These are phyloP conservation scores for Gouania willdenowi DNA, from an alignment of 2,797 vertebrate species.

Conservation along the genomic window DNA sequence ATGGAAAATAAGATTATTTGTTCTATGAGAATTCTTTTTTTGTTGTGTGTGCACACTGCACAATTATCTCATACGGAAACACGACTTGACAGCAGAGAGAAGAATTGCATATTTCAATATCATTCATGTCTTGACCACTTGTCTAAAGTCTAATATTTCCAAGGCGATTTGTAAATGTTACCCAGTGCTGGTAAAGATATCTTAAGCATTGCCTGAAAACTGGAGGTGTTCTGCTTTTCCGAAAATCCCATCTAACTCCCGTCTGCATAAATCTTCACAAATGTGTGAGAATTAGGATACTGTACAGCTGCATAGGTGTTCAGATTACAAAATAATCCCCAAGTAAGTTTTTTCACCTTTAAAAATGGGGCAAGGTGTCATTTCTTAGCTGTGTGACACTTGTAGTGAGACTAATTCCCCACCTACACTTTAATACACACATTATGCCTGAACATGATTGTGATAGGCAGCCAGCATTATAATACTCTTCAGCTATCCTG, in stretches of 20 bases:
- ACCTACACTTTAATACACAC: slow-evolving; percentile 54
- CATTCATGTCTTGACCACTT: slow-evolving; percentile 62
- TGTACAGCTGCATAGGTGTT: slow-evolving; percentile 57
- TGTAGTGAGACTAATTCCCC: slow-evolving; percentile 68
- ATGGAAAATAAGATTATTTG: no score
- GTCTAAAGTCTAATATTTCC: slow-evolving; percentile 73
- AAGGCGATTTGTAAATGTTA: slow-evolving; percentile 63
- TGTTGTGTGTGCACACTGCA: no score
- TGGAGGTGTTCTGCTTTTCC: slow-evolving; percentile 38
- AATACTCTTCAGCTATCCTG: slow-evolving; percentile 46
- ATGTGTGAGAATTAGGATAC: slow-evolving; percentile 60
- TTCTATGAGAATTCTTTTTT: no score
- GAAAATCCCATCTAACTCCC: slow-evolving; percentile 58
- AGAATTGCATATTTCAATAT: no score
- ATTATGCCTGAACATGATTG: slow-evolving; percentile 38
- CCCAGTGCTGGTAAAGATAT: slow-evolving; percentile 44
- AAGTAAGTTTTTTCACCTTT: slow-evolving; percentile 70
- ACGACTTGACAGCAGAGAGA: no score
- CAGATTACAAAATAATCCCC: slow-evolving; percentile 81
- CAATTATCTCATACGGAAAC: no score
- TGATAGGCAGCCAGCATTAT: slow-evolving; percentile 46
- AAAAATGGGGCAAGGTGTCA: slow-evolving; percentile 57
- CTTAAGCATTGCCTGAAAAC: slow-evolving; percentile 52
- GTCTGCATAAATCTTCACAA: slow-evolving; percentile 65
- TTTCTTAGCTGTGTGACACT: slow-evolving; percentile 51